A percentile compares a stretch with the other conserved stretches of the same genome.
phyloP scores from a whole-genome alignment of 2,888 invertebrate species.

The Cepaea hortensis region DNA sequence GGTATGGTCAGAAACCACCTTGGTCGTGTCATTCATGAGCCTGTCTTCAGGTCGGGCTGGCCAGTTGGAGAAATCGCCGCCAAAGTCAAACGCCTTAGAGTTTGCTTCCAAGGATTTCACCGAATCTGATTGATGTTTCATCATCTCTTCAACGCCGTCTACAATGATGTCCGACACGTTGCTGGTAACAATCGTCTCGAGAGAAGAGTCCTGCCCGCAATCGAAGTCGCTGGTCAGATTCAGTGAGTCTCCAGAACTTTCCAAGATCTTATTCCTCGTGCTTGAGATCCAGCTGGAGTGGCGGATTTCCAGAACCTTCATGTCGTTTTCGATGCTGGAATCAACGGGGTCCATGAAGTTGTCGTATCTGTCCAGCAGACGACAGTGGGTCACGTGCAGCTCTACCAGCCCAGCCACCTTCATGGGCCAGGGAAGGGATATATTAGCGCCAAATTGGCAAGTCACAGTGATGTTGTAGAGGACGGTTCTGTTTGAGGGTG shows the following conservation, averaged over 20 bases:
- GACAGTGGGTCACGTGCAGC: constrained; percentile 23
- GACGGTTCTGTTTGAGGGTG: constrained; percentile 16
- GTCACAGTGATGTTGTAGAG: constrained; percentile 22
- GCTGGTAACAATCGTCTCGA: constrained; percentile 31
- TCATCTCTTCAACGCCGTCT: no score
- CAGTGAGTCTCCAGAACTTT: neutral
- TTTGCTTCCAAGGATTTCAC: neutral
- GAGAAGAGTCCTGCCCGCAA: constrained; percentile 40
- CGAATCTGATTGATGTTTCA: no score
- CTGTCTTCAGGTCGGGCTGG: constrained; percentile 24
- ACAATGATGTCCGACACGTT: constrained; percentile 23
- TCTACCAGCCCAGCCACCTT: constrained; percentile 35
- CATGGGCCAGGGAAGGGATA: constrained; percentile 48
- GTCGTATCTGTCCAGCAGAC: constrained; percentile 36
- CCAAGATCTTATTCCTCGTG: neutral
- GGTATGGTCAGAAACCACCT: constrained; percentile 20
- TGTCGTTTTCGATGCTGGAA: neutral
- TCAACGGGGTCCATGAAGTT: constrained; percentile 5
- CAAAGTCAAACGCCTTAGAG: neutral
- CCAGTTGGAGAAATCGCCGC: neutral
- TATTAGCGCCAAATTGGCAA: constrained; percentile 37
- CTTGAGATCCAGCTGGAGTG: constrained; percentile 26
- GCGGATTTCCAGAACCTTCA: constrained; percentile 41
- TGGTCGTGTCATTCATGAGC: constrained; percentile 19
- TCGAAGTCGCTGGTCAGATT: constrained; percentile 40